A percentile compares a stretch with the other conserved stretches of the same genome.
These are phyloP conservation scores for Micrastur ruficollis DNA, from an alignment of 2,797 vertebrate species.

Conservation along the genomic window DNA sequence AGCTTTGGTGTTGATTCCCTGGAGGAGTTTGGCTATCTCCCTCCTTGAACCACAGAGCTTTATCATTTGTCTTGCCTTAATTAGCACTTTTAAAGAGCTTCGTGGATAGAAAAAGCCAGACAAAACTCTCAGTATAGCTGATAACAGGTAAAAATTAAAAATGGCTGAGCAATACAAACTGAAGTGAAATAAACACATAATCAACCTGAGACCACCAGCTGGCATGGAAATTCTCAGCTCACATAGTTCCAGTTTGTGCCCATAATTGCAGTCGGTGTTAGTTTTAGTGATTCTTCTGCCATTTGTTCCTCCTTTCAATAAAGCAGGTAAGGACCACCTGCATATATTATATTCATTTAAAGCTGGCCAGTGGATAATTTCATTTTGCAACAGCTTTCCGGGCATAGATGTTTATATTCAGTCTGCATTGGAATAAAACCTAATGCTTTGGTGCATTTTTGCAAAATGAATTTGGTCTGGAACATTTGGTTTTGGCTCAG, in stretches of 20 bases:
- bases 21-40: background rate
- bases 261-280: background rate
- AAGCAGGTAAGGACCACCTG: background rate
- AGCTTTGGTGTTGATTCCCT: background rate
- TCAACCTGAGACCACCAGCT: background rate
- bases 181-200: background rate
- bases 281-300: background rate
- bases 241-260: background rate
- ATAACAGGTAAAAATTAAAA: background rate
- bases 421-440: background rate
- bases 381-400: background rate
- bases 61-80: background rate
- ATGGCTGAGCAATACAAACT: background rate
- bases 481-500: background rate
- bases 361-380: background rate
- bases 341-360: background rate
- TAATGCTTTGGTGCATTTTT: background rate
- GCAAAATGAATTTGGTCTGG: background rate
- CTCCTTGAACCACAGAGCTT: background rate
- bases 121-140: too few relatives aligned
- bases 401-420: background rate
- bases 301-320: background rate
- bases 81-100: background rate
- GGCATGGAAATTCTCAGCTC: background rate
- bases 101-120: background rate